Evolutionary conservation across 2,797 vertebrate species (phyloP).

Genomic region (Falco rusticolus): DNA sequence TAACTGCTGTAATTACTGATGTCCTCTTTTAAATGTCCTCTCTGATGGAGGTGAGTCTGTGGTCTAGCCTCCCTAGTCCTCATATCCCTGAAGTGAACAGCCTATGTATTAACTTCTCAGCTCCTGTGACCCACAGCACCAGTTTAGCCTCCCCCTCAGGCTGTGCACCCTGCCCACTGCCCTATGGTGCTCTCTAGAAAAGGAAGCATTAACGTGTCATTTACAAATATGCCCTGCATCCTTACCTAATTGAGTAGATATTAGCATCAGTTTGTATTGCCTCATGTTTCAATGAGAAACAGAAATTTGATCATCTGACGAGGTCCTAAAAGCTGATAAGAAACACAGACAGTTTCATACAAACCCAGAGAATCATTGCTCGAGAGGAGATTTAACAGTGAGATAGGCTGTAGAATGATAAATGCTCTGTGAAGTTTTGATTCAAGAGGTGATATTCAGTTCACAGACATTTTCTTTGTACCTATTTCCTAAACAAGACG

Average conservation of each 20-base stretch:
- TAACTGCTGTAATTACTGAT: background rate
- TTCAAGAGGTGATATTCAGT: background rate
- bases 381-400: background rate
- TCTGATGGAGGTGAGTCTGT: background rate
- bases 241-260: too few species aligned
- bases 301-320: background rate
- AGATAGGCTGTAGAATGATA: background rate
- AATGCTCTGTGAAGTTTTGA: background rate
- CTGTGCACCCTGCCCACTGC: background rate
- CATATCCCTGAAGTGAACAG: background rate
- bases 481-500: background rate
- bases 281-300: background rate
- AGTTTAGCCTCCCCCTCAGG: background rate
- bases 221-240: background rate
- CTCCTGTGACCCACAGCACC: background rate
- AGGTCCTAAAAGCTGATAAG: background rate
- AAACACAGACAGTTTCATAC: background rate
- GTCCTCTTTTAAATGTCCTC: too few species aligned
- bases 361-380: background rate
- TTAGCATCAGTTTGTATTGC: background rate
- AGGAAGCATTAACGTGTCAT: too few species aligned
- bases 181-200: background rate
- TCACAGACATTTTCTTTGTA: slow-evolving; percentile 9
- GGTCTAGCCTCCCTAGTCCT: background rate
- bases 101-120: background rate